Percentiles rank a stretch among this genome's conserved stretches.
phyloP scores from a whole-genome alignment of 2,113 vertebrate species.

The Probosciger aterrimus region DNA sequence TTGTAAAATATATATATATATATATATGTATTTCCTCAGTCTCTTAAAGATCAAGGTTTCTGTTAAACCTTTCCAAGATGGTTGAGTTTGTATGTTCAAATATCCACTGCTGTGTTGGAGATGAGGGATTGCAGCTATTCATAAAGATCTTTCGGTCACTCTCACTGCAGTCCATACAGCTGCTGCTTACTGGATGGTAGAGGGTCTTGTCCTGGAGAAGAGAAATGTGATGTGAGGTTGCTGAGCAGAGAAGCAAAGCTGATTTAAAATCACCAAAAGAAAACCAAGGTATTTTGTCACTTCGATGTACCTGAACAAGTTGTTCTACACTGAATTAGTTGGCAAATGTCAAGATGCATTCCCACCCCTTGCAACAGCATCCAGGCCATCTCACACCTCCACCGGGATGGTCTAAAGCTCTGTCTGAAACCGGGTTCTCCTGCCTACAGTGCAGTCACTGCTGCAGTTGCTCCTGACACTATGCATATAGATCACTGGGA shows the following conservation, averaged over 20 bases:
- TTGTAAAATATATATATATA: constrained; percentile 68
- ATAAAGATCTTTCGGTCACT: constrained; percentile 83
- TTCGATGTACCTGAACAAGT: not conserved
- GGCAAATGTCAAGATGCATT: not conserved
- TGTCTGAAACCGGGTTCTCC: not conserved
- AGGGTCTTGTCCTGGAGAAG: constrained; percentile 81
- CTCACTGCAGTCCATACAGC: constrained; percentile 83
- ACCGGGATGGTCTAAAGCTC: not conserved
- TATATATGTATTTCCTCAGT: constrained; percentile 22
- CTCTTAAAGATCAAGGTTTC: constrained; percentile 70
- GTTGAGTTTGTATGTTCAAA: constrained; percentile 86
- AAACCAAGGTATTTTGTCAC: not conserved
- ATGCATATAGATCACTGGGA: not conserved
- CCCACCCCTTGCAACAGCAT: not conserved
- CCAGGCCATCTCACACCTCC: not conserved
- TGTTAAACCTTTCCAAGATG: constrained; percentile 82
- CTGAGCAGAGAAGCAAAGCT: not conserved
- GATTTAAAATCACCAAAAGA: not conserved
- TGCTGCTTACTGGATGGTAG: constrained; percentile 84
- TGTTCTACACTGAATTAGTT: not conserved
- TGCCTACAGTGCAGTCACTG: not conserved
- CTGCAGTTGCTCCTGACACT: not conserved
- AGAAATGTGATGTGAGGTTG: not conserved
- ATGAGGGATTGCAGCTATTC: constrained; percentile 80
- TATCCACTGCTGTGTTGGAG: constrained; percentile 84